Conservation (phyloP, 2,113 vertebrate genomes). For the Rhinopomastus cyanomelas region DNA sequence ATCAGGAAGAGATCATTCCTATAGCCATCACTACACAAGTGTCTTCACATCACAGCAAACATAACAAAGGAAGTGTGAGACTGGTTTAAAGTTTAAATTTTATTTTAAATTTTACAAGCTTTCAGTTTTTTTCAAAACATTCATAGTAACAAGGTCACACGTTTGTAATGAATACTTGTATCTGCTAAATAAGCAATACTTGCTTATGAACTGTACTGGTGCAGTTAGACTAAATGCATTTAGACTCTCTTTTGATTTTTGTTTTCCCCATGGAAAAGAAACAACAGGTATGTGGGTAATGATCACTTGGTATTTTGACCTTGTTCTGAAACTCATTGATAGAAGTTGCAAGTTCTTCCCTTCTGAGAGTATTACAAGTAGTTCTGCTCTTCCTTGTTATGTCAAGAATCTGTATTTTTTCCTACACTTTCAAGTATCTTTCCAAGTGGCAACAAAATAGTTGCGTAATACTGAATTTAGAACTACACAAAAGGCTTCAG, state of each 20-base stretch:
- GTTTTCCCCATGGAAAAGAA: not conserved
- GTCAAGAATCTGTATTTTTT: not conserved
- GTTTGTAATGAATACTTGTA: not conserved
- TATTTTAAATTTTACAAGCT: too few species aligned
- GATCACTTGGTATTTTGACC: not conserved
- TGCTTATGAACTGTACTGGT: not conserved
- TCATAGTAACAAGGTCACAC: not conserved
- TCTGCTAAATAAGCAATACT: not conserved
- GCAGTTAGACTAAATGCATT: not conserved
- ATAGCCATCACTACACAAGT: not conserved
- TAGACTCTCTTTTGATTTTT: not conserved
- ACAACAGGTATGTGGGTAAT: not conserved
- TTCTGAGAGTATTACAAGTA: not conserved
- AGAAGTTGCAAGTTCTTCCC: not conserved
- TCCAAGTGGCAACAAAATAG: not conserved
- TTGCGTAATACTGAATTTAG: rapidly evolving
- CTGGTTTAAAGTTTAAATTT: not conserved
- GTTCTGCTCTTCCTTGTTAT: not conserved
- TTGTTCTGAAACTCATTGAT: not conserved
- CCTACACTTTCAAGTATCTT: not conserved
- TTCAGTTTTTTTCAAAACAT: not conserved
- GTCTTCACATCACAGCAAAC: not conserved
- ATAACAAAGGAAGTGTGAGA: not conserved
- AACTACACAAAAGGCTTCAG: not conserved
- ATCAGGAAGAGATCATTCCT: not conserved